Conservation (phyloP, 2,797 vertebrate genomes). For the Cephalopachus bancanus region DNA sequence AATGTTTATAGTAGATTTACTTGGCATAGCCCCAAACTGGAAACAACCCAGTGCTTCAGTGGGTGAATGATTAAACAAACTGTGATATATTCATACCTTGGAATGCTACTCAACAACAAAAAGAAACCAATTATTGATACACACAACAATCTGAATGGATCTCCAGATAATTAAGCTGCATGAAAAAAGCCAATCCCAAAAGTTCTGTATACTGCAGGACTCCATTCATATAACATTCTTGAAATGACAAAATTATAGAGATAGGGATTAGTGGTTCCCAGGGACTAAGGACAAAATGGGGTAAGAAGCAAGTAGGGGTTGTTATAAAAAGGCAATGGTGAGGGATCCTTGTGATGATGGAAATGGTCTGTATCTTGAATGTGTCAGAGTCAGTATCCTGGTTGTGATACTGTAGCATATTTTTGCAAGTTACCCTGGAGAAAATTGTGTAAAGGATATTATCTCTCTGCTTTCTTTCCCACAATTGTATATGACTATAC, state of each 20-base stretch:
- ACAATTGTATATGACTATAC: background rate
- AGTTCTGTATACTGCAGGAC: no score
- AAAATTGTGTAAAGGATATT: background rate
- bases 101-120: no score
- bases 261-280: no score
- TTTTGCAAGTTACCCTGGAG: background rate
- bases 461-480: background rate
- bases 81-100: background rate
- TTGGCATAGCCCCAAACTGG: background rate
- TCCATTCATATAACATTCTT: no score
- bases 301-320: background rate
- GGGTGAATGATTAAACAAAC: slow-evolving; percentile 24
- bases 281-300: background rate
- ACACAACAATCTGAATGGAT: no score
- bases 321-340: background rate
- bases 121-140: no score
- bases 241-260: no score
- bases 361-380: no score
- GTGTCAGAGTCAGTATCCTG: no score
- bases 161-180: no score
- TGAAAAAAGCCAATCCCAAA: no score
- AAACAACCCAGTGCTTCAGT: background rate
- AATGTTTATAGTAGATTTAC: background rate
- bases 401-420: no score
- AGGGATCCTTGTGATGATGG: background rate